phyloP scores from a whole-genome alignment of 2,888 invertebrate genomes.

The Diarsia mendica region DNA sequence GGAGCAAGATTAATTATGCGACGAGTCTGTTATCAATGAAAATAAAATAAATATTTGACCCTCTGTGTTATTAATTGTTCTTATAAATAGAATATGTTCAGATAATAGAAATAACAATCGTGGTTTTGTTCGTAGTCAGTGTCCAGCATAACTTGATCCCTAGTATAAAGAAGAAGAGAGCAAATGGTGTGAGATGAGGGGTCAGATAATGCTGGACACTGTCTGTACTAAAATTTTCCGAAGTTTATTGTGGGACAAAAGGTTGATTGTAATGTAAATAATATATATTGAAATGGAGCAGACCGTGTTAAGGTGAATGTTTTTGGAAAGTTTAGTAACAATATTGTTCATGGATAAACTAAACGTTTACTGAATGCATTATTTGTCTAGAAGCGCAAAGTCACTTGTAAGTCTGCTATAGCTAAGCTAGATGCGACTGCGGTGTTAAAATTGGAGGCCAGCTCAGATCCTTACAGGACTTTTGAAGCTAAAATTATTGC shows the following conservation, averaged over 20 bases:
- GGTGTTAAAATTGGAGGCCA: neutral
- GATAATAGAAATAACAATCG: slow-evolving; percentile 48
- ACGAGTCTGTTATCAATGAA: slow-evolving; percentile 55
- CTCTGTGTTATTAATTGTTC: slow-evolving; percentile 57
- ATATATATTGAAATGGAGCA: slow-evolving; percentile 34
- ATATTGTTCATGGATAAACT: neutral
- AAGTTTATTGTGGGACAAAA: slow-evolving; percentile 48
- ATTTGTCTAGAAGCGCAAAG: neutral
- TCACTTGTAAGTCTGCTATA: neutral
- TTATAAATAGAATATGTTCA: slow-evolving; percentile 66
- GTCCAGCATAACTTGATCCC: too few relatives aligned
- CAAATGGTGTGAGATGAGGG: too few relatives aligned
- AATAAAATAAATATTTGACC: slow-evolving; percentile 68
- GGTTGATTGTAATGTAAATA: slow-evolving; percentile 44
- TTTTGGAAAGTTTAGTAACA: slow-evolving; percentile 44
- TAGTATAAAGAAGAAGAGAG: too few relatives aligned
- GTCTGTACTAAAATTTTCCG: slow-evolving; percentile 46
- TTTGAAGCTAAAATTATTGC: neutral
- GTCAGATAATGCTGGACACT: too few relatives aligned
- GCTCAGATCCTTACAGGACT: neutral
- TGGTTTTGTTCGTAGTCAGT: slow-evolving; percentile 34
- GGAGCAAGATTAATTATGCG: slow-evolving; percentile 35
- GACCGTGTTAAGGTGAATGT: slow-evolving; percentile 14
- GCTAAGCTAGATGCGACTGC: neutral
- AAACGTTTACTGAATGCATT: neutral